These are phyloP conservation scores for Rhodinocichla rosea DNA, from an alignment of 2,113 vertebrate species.

Conservation along the genomic window DNA sequence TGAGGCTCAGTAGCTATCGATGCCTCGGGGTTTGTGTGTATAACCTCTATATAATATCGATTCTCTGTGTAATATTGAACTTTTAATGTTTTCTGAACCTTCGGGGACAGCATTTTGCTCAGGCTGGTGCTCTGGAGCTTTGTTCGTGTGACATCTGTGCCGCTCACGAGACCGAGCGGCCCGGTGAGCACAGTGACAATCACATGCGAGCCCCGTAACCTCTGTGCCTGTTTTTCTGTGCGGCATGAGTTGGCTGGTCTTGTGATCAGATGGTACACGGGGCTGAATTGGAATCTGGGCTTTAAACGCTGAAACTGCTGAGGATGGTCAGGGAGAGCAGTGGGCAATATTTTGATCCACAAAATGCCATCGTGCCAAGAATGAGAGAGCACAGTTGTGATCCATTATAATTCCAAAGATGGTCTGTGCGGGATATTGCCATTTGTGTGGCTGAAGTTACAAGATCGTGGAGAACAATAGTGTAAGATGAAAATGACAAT, in stretches of 20 bases:
- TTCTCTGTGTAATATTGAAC: fast-evolving
- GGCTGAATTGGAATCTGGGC: not conserved
- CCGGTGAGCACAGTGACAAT: not conserved
- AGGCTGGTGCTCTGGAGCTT: not conserved
- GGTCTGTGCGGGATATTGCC: fast-evolving
- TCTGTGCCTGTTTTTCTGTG: not conserved
- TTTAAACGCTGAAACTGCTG: not conserved
- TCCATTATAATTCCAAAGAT: not conserved
- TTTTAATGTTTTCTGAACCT: not conserved
- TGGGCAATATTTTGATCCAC: not conserved
- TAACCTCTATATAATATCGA: fast-evolving
- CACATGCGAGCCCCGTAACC: not conserved
- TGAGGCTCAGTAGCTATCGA: not conserved
- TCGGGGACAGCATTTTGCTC: not conserved
- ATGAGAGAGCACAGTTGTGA: not conserved
- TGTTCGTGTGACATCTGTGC: not conserved
- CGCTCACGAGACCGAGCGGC: not conserved
- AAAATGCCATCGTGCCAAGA: not conserved
- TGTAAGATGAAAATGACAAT: not conserved
- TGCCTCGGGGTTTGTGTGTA: not conserved
- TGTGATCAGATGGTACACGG: not conserved
- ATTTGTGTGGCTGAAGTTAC: not conserved
- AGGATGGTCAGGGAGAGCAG: not conserved
- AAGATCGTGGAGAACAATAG: not conserved
- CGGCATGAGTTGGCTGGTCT: not conserved